A percentile compares a stretch with the other conserved stretches of the same genome.
Conservation (phyloP, 2,888 invertebrate species). For the Spicauda simplicius region DNA sequence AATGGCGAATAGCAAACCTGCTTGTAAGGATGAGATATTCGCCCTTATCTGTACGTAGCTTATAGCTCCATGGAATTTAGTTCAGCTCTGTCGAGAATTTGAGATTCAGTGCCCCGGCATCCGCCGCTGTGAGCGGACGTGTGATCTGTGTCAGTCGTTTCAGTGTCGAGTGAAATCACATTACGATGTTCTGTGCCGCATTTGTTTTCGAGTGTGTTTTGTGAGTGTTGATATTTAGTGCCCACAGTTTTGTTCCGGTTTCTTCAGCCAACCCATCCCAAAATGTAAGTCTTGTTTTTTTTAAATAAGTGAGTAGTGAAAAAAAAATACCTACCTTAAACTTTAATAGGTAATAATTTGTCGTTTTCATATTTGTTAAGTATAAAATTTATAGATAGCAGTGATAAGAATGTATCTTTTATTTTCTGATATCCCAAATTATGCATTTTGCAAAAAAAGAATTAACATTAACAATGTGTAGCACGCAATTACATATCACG, state of each 20-base stretch:
- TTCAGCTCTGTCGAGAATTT: slow-evolving; percentile 28
- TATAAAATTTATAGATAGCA: too few relatives aligned
- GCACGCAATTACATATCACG: neutral
- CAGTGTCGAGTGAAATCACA: slow-evolving; percentile 58
- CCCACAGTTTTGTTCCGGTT: slow-evolving; percentile 48
- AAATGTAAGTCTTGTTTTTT: slow-evolving; percentile 54
- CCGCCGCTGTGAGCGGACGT: slow-evolving; percentile 62
- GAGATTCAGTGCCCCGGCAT: slow-evolving; percentile 68
- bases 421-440: too few relatives aligned
- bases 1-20: slow-evolving; percentile 6
- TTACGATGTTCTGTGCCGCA: slow-evolving; percentile 70
- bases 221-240: slow-evolving; percentile 56
- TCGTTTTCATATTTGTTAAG: too few relatives aligned
- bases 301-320: neutral
- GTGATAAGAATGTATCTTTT: too few relatives aligned
- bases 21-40: slow-evolving; percentile 48
- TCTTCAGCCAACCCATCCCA: slow-evolving; percentile 35
- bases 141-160: slow-evolving; percentile 48
- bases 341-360: too few relatives aligned
- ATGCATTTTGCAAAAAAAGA: neutral
- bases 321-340: too few relatives aligned
- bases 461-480: neutral
- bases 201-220: slow-evolving; percentile 59
- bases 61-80: slow-evolving; percentile 42
- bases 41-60: slow-evolving; percentile 42